Base-by-base conservation (phyloP, 2,797 vertebrate genomes). In the Strix occidentalis region DNA sequence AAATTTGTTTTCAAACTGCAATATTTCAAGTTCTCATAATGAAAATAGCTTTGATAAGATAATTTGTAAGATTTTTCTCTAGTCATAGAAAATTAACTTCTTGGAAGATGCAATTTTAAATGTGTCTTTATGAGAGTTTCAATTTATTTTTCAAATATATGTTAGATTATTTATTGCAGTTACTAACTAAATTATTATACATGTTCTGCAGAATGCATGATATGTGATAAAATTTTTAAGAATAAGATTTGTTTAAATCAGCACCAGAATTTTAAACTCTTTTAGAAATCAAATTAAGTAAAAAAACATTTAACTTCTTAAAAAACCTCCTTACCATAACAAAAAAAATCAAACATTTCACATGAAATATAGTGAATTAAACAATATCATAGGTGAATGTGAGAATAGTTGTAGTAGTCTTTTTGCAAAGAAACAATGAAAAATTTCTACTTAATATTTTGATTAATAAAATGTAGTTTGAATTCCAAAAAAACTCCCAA, bases 191-290 rank as follows among this genome's bases (percentile, higher is more conserved):
- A 93, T 87, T 95, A 48, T 95, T 89, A 83, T 77, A 81, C 17
- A 79, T 97, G 97, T 97, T 95, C 80, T 95, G 66, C 39, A 97
- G 82, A 92, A 94, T 91, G n/a, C 88, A 84, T 90, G 72, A 89
- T 80, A 76, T 76, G 41, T 74, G 26, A 96, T 93, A 95, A 95
- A 95, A 68, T 85, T 94, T 84, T 89, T 93, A 56, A 87, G 35
- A 89, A 46, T 87, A 87, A 68, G 53, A 83, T 76, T 84, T 81
- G 18, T 79, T 76, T 95, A 83, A 95, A 97, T 5, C 70, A 94
- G 53, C 5, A 37, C 10, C 75, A 71, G 45, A 75, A 94, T 87
- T 97, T 97, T 86, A 90, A 93, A 91, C 31, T 93, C 26, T 68
- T 91, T 70, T 46, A 68, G 35, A 88, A 84, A n/a, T 72, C 39